Percentiles rank a stretch among this genome's conserved stretches.
These are phyloP conservation scores for Aplocera efformata DNA, from an alignment of 2,888 invertebrate genomes.

Conservation along the genomic window DNA sequence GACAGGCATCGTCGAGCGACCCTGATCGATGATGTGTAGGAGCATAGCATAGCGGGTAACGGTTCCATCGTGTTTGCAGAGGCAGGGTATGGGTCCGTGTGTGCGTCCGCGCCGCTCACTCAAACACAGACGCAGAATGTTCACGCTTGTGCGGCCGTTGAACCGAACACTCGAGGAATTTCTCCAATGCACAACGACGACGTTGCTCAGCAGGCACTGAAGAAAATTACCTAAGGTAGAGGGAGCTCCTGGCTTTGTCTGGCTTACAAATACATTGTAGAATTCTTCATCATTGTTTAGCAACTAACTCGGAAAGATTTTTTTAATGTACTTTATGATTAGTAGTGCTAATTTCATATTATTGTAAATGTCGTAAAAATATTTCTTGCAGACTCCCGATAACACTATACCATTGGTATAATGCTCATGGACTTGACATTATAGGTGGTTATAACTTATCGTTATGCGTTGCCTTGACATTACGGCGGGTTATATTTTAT, in stretches of 20 bases:
- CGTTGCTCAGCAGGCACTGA: conserved; percentile 63
- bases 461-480: no score
- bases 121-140: conserved; percentile 56
- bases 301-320: no score
- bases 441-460: no score
- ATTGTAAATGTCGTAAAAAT: no score
- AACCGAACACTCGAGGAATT: conserved; percentile 78
- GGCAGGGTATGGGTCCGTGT: conserved; percentile 54
- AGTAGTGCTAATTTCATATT: no score
- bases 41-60: conserved; percentile 62
- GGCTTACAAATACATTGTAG: background rate
- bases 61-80: conserved; percentile 73
- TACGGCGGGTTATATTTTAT: no score
- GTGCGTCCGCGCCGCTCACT: conserved; percentile 62
- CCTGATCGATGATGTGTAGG: conserved; percentile 57
- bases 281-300: no score
- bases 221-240: conserved; percentile 59
- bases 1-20: conserved; percentile 34
- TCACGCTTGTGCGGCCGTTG: conserved; percentile 74
- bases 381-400: no score
- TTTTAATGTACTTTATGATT: no score
- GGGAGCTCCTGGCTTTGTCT: conserved; percentile 25
- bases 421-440: no score
- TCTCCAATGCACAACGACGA: conserved; percentile 60
- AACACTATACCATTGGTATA: no score